phyloP scores from a whole-genome alignment of 2,113 vertebrate genomes.

The Macaca nemestrina region DNA sequence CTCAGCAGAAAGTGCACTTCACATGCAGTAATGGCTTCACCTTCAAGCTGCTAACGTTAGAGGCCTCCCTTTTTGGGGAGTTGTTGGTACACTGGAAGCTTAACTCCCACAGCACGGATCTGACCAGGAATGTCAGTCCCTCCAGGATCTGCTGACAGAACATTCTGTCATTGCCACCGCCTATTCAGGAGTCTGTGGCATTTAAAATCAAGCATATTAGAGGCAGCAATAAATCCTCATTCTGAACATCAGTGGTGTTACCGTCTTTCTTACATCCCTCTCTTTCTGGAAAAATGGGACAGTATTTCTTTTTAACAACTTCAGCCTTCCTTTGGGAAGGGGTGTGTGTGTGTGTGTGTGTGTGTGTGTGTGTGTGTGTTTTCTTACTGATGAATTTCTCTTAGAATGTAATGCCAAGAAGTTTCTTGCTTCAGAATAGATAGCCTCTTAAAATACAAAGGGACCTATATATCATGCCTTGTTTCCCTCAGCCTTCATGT shows the following conservation, averaged over 20 bases:
- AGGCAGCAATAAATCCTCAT: background rate
- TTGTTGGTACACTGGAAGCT: background rate
- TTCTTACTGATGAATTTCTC: background rate
- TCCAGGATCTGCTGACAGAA: background rate
- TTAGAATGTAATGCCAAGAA: background rate
- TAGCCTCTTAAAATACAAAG: background rate
- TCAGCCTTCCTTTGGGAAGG: background rate
- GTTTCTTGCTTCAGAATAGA: background rate
- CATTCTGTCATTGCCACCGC: background rate
- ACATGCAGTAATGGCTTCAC: fast-evolving
- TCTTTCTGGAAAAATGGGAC: background rate
- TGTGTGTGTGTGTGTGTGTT: background rate
- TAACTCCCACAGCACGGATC: background rate
- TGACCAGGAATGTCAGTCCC: background rate
- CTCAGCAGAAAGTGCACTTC: background rate
- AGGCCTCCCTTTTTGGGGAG: background rate
- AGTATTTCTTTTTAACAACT: background rate
- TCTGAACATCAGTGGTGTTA: background rate
- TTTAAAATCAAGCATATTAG: background rate
- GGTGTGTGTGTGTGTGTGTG: fast-evolving
- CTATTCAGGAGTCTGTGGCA: background rate
- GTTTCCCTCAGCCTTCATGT: background rate
- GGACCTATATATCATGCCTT: background rate
- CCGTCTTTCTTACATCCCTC: background rate
- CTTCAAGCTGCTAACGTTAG: background rate